Conservation (phyloP, 1,140 invertebrate species). For the Apis cerana region DNA sequence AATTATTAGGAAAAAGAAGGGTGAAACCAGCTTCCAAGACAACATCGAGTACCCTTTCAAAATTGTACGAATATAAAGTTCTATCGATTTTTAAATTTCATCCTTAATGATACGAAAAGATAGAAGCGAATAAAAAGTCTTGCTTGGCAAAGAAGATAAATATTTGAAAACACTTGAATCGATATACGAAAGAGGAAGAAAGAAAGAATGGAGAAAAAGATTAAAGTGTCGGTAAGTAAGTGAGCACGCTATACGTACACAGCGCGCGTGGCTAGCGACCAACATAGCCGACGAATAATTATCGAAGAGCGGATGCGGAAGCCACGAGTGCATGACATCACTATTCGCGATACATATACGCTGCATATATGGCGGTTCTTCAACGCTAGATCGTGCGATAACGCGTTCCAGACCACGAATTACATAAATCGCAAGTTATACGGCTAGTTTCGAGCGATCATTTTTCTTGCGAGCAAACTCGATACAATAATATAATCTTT, state of each 20-base stretch:
- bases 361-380: not conserved
- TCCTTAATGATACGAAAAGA: no score
- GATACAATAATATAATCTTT: not conserved
- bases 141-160: no score
- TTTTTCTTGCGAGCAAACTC: not conserved
- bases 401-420: conserved; percentile 5
- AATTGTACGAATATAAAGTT: no score
- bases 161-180: no score
- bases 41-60: not conserved
- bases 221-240: not conserved
- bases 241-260: no score
- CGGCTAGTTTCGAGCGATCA: not conserved
- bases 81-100: no score
- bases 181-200: not conserved
- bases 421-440: conserved; percentile 15
- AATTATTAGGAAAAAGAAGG: conserved; percentile 13
- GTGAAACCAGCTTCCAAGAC: not conserved
- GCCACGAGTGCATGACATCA: conserved; percentile 57
- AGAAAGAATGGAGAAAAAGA: not conserved
- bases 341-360: conserved; percentile 26
- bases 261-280: not conserved
- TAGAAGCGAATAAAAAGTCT: no score
- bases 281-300: conserved; percentile 46
- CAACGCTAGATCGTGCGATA: conserved; percentile 19
- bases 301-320: conserved; percentile 61